These are phyloP conservation scores for Momotus momota DNA, from an alignment of 2,797 vertebrate genomes.

Conservation along the genomic window DNA sequence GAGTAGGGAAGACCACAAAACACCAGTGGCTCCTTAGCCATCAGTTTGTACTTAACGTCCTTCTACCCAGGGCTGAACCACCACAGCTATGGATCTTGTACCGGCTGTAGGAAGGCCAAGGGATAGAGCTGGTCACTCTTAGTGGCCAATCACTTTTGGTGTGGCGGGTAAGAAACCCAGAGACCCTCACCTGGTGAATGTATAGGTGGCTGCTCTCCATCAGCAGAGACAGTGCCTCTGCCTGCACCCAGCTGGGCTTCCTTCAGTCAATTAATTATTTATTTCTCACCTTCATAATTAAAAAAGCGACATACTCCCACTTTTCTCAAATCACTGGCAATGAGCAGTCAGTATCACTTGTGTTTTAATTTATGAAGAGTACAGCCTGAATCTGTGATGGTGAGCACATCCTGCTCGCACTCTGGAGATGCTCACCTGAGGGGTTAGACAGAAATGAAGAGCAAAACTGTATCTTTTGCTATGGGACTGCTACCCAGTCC, in stretches of 20 bases:
- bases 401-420: rapidly evolving
- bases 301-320: neutral
- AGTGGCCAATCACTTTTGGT: rapidly evolving
- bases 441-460: neutral
- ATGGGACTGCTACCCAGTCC: rapidly evolving
- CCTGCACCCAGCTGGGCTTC: neutral
- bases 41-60: rapidly evolving
- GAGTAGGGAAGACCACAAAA: neutral
- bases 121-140: rapidly evolving
- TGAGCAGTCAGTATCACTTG: rapidly evolving
- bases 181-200: neutral
- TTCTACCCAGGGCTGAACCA: neutral
- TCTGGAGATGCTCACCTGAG: rapidly evolving
- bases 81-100: neutral
- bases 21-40: rapidly evolving
- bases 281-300: neutral
- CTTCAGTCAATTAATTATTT: neutral
- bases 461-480: neutral
- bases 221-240: neutral
- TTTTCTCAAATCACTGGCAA: neutral
- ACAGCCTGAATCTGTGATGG: neutral
- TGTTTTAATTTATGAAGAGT: neutral
- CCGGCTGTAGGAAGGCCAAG: rapidly evolving
- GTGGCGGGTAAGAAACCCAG: rapidly evolving
- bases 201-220: neutral